A percentile compares a stretch with the other conserved stretches of the same genome.
Conservation (phyloP, 2,888 invertebrate species). For the Euclidia mi region DNA sequence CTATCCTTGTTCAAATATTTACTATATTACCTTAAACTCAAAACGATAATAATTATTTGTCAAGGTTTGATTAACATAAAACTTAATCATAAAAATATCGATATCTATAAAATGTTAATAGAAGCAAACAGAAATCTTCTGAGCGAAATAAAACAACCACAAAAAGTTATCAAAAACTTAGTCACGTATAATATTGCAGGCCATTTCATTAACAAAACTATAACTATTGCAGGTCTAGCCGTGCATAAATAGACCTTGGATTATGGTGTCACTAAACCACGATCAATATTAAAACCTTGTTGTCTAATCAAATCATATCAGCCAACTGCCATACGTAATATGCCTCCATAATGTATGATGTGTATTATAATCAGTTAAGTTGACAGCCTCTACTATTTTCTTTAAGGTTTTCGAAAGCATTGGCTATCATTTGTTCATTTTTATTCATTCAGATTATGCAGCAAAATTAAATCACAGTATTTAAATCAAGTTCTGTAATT, state of each 20-base stretch:
- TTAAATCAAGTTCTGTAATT: too few relatives aligned
- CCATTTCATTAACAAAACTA: slow-evolving; percentile 31
- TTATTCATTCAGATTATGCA: too few relatives aligned
- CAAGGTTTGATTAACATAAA: too few relatives aligned
- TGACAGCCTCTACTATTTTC: background rate
- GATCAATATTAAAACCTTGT: slow-evolving; percentile 54
- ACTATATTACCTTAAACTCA: too few relatives aligned
- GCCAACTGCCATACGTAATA: slow-evolving; percentile 5
- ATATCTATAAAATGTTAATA: too few relatives aligned
- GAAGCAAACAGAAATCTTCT: too few relatives aligned
- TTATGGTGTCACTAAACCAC: slow-evolving; percentile 61
- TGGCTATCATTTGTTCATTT: too few relatives aligned
- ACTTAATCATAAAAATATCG: too few relatives aligned
- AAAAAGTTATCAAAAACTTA: background rate
- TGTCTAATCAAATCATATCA: slow-evolving; percentile 17
- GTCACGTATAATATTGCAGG: slow-evolving; percentile 20
- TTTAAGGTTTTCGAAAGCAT: background rate
- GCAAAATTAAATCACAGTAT: too few relatives aligned
- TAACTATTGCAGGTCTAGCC: slow-evolving; percentile 60
- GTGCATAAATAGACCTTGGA: slow-evolving; percentile 68
- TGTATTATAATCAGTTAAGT: background rate
- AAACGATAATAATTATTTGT: too few relatives aligned
- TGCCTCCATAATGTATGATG: slow-evolving; percentile 9
- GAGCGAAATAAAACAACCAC: background rate
- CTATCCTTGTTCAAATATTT: too few relatives aligned